Conservation (phyloP, 2,888 invertebrate genomes). For the Apamea monoglypha region DNA sequence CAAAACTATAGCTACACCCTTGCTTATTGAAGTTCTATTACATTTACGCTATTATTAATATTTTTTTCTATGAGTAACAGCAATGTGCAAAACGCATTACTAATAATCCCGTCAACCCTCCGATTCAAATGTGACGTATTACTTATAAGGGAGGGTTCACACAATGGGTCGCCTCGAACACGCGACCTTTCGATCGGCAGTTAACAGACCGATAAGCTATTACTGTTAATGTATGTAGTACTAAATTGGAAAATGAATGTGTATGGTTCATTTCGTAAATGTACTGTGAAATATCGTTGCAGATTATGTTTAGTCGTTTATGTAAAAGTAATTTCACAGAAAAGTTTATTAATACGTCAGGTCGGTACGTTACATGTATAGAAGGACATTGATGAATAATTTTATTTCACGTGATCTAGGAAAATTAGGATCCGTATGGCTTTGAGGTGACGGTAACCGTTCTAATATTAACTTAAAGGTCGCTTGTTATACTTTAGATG, state of each 20-base stretch:
- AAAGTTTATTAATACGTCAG: neutral
- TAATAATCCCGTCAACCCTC: constrained; percentile 61
- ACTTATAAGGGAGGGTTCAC: constrained; percentile 46
- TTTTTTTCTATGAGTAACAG: constrained; percentile 36
- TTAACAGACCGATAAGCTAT: constrained; percentile 34
- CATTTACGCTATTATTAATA: constrained; percentile 27
- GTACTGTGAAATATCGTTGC: neutral
- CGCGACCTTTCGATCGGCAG: constrained; percentile 53
- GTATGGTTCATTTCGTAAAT: constrained; percentile 1
- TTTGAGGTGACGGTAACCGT: neutral
- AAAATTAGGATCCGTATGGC: neutral
- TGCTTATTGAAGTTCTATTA: constrained; percentile 21
- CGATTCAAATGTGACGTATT: constrained; percentile 51
- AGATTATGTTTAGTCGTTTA: neutral
- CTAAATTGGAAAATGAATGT: constrained; percentile 30
- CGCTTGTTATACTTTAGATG: neutral
- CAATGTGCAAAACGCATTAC: constrained; percentile 56
- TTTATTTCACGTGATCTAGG: neutral
- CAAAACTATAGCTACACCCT: constrained; percentile 5
- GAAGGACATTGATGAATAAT: neutral
- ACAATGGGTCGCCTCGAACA: constrained; percentile 51
- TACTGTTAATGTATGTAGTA: constrained; percentile 25
- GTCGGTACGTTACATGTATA: constrained; percentile 10
- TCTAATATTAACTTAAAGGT: neutral
- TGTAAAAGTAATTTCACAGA: neutral